Conservation (phyloP, 2,797 vertebrate genomes). For the Crocidura indochinensis region DNA sequence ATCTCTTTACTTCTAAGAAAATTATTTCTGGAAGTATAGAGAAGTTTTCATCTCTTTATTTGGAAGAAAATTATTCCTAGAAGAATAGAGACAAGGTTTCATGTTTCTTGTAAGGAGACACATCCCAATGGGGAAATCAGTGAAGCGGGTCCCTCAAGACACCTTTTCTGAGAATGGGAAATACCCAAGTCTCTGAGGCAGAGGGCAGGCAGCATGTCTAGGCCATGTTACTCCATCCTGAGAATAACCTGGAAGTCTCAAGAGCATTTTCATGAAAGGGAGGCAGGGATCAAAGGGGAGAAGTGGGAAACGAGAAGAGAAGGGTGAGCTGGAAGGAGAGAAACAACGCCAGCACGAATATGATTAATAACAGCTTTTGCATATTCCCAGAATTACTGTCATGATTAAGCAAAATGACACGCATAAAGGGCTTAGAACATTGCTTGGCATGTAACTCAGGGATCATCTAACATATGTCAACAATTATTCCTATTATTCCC, state of each 20-base stretch:
- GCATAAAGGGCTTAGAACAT: background rate
- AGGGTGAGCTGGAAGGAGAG: too few relatives aligned
- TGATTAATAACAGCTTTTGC: background rate
- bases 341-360: background rate
- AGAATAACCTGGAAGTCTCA: background rate
- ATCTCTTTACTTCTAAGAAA: too few relatives aligned
- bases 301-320: background rate
- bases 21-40: background rate
- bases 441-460: background rate
- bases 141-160: background rate
- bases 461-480: rapidly evolving
- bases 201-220: background rate
- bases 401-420: slow-evolving; percentile 18
- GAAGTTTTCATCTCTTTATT: slow-evolving; percentile 45
- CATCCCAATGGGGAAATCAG: background rate
- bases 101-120: slow-evolving; percentile 14
- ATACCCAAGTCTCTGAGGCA: background rate
- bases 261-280: background rate
- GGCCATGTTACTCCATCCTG: background rate
- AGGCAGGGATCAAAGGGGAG: background rate
- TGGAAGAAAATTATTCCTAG: too few relatives aligned
- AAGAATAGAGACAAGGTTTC: slow-evolving; percentile 12
- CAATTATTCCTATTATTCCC: background rate
- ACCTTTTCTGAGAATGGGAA: background rate
- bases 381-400: background rate